Base-by-base conservation (phyloP, 1,140 invertebrate genomes). In the Wasmannia auropunctata region DNA sequence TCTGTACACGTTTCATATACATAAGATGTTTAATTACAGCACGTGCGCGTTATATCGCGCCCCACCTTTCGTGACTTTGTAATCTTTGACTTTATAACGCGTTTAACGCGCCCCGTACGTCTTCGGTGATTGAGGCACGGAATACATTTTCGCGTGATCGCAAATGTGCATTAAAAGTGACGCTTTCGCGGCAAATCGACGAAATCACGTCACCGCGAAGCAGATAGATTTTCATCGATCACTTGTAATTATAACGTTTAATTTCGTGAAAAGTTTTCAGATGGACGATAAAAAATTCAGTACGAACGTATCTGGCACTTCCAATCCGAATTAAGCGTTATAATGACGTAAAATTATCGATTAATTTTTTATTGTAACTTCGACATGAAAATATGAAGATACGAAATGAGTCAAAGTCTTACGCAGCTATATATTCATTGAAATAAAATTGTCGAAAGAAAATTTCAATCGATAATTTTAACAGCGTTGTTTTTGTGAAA, bases 101-200 rank as follows among this genome's bases (percentile, higher is more conserved):
- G n/a, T n/a, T n/a, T n/a, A n/a, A 8, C 0, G 16, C 22, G 25
- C 8, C 16, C 28, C n/a, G 40, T n/a, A n/a, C 31, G n/a, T 40
- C 56, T 56, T 31, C 74, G 22, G 3, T 60, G 56, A 62, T 76
- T n/a, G 22, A 49, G 3, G 14, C n/a, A n/a, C 19, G 25, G 28
- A 16, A 25, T 58, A 25, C 8, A 43, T n/a, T 76, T 16, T 43
- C 22, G 37, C 69, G 8, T n/a, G 19, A 34, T n/a, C 22, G 37
- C 10, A 16, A 54, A 74, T 25, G 31, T 60, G 69, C 46, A 49
- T 54, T 72, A 43, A 28, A 76, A 76, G 40, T 43, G 31, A 58
- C n/a, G 10, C 16, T 60, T 22, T 28, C 34, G 22, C 3, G 16
- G 34, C 16, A 19, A 75, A 31, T 75, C 58, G 22, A 58, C 46